Evolutionary conservation across 2,888 invertebrate genomes (phyloP).

Genomic region (Drosophila borealis): DNA sequence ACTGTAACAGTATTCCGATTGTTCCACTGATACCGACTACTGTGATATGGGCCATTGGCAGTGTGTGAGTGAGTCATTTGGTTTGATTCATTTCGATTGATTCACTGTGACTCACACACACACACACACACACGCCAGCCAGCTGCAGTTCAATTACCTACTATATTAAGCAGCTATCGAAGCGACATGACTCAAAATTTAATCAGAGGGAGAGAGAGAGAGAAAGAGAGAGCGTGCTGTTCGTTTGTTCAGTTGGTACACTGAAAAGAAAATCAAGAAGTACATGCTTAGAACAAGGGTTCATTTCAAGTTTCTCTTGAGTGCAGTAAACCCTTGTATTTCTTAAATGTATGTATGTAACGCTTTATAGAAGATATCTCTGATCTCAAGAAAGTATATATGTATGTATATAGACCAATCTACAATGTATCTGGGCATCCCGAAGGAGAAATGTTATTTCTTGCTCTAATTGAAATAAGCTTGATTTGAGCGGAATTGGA

Average conservation of each 20-base stretch:
- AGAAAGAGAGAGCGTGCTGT: not conserved
- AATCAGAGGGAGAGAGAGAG: conserved; percentile 9
- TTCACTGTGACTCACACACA: conserved; percentile 30
- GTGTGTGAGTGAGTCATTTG: conserved; percentile 18
- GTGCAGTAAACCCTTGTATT: no score
- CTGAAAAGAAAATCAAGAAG: conserved; percentile 7
- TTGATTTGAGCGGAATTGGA: no score
- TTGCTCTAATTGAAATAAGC: no score
- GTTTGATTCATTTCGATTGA: conserved; percentile 20
- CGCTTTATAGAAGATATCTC: no score
- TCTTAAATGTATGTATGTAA: no score
- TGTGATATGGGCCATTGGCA: conserved; percentile 1
- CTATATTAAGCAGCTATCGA: conserved; percentile 22
- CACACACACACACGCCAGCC: not conserved
- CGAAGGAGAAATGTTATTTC: no score
- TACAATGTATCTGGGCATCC: no score
- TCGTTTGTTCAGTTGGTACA: conserved; percentile 17
- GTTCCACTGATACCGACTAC: not conserved
- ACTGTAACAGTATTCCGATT: conserved; percentile 18
- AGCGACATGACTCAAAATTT: conserved; percentile 43
- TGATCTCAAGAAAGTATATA: no score
- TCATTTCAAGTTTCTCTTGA: no score
- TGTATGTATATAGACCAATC: no score
- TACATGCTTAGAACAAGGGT: not conserved
- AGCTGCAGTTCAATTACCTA: conserved; percentile 32